Evolutionary conservation across 2,888 invertebrate genomes (phyloP), one percentile per base, ranked within the genome.

Genomic region (Tineola bisselliella): DNA sequence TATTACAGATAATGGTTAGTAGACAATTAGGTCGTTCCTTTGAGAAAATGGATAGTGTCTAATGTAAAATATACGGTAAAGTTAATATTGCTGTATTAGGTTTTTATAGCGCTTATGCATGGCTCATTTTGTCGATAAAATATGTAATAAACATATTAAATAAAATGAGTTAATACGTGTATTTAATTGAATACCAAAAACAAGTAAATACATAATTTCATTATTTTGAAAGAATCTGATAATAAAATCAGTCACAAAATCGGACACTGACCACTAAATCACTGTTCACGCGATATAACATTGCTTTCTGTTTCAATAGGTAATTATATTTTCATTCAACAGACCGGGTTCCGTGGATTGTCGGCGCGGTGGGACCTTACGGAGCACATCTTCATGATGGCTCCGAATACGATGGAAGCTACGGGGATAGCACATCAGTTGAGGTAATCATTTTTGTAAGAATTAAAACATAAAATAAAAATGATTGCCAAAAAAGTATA

Each of bases 361-460:
- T 94, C 18, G 98, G 96, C 0, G 95, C 97, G 0, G 92, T 97
- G 63, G 98, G 98, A 0, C 96, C 98, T 0, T 98, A 95, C 75
- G 98, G 97, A 0, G 97, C 97, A 0, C 93, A 91, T 69, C 87
- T 96, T 43, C 93, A 94, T 71, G 96, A 98, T 76, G 94, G 94
- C 11, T 97, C 97, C 0, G 98, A 98, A 76, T 98, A 98, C 76
- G 92, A 91, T n/a, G 98, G 98, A 15, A 89, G 89, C 63, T 95
- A 95, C 73, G 92, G 91, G 0, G 89, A 91, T 63, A 89, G 83
- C 61, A 90, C 93, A 0, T 76, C 91, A 3, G 81, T 84, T 31
- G 87, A 92, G 84, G 89, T 87, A 77, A 65, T 4, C 19, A 18
- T 25, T 25, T 25, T 25, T 25, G 6, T 3, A 31, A 5, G 10